Conservation (phyloP, 2,797 vertebrate genomes). For the Scolopax rusticola region DNA sequence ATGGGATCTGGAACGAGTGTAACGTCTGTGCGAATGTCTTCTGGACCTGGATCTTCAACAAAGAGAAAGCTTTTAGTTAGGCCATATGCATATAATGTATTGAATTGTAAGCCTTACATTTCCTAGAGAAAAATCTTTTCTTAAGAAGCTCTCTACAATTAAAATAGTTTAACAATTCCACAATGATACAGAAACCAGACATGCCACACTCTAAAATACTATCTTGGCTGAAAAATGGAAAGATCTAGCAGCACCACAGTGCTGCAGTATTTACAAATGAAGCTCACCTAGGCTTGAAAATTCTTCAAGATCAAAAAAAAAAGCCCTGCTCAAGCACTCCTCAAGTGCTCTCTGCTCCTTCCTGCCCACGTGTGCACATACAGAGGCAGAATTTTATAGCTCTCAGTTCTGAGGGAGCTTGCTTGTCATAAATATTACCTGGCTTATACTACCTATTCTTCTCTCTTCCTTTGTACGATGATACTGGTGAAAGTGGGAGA, state of each 20-base stretch:
- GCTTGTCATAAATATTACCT: neutral
- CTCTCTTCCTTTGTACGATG: neutral
- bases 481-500: neutral
- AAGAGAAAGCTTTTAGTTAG: slow-evolving; percentile 51
- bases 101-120: neutral
- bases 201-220: neutral
- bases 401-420: neutral
- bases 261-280: neutral
- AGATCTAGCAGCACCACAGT: neutral
- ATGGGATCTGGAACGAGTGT: slow-evolving; percentile 84
- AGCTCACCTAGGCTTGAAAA: neutral
- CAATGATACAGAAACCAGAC: neutral
- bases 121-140: neutral
- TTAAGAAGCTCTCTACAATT: neutral
- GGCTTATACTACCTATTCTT: neutral
- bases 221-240: neutral
- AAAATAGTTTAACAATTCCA: neutral
- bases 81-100: neutral
- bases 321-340: neutral
- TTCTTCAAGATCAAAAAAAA: neutral
- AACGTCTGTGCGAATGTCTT: slow-evolving; percentile 88
- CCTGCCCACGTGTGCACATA: neutral
- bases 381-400: neutral
- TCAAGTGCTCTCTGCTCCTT: neutral
- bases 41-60: slow-evolving; percentile 87